Base-by-base conservation (phyloP, 2,797 vertebrate species). In the Sphenodon punctatus region DNA sequence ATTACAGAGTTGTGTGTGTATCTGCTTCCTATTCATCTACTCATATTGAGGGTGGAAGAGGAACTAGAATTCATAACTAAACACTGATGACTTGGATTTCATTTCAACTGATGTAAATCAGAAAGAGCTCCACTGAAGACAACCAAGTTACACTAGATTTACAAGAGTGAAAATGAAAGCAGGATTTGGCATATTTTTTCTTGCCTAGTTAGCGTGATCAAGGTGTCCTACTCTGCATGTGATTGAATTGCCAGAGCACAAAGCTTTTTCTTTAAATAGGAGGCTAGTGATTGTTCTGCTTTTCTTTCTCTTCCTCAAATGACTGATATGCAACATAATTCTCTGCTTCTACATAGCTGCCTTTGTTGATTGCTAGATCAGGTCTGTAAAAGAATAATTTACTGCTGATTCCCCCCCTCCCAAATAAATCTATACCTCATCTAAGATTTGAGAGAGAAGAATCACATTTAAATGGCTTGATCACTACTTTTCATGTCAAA, bases 231-330 rank as follows among this genome's bases (percentile, higher is more conserved):
- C n/a, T n/a, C n/a, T n/a, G n/a, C n/a, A n/a, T n/a, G n/a, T n/a
- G n/a, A n/a, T n/a, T n/a, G n/a, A n/a, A n/a, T n/a, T n/a, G n/a
- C n/a, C n/a, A n/a, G n/a, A n/a, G n/a, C n/a, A n/a, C n/a, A n/a
- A n/a, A n/a, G n/a, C n/a, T n/a, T n/a, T n/a, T 34, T n/a, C 45
- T 12, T 70, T 70, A 67, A 64, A 81, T 34, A 55, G n/a, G 45
- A 51, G 2, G 48, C 27, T 34, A 71, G 27, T 17, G 36, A 42
- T 5, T 51, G 27, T 30, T 59, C 5, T 1, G 22, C 25, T 30
- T 66, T 23, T 38, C 63, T 67, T 46, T 10, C 46, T 25, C n/a
- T 55, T 67, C 46, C 46, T 68, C 17, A 38, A 58, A 36, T 58
- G 34, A 72, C 14, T 48, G 25, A n/a, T 39, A 45, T 36, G 19